Base-by-base conservation (phyloP, 2,888 invertebrate species). In the Caenorhabditis virilis region DNA sequence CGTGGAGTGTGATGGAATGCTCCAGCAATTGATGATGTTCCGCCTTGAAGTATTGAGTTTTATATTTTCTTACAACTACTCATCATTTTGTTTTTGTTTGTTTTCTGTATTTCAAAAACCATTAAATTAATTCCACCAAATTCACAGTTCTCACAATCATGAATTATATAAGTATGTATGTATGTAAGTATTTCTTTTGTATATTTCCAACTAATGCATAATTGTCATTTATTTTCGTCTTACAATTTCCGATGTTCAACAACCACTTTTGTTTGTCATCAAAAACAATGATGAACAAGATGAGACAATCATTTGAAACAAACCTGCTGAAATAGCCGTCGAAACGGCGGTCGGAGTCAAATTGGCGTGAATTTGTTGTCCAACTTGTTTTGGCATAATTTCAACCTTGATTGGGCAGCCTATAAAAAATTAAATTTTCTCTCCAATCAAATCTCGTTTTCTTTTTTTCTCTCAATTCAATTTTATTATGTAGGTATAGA, bases 401-500 rank as follows among this genome's bases (percentile, higher is more conserved):
- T 82, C 82, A 48, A 82, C 82, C 54, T 78, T 73, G 52, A 82
- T 82, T 15, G 82, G 82, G 41, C 82, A 82, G 18, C 82, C 80
- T 80, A 69, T 39, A 78, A 69, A 18, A 18, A 26, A n/a, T n/a
- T n/a, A n/a, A n/a, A n/a, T n/a, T n/a, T n/a, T n/a, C n/a, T n/a
- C n/a, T n/a, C n/a, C n/a, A n/a, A n/a, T n/a, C n/a, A n/a, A 22
- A 35, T 47, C 25, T 41, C 16, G 11, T 23, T 4, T 43, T 33
- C 18, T 43, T 50, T 45, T 9, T 36, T n/a, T 36, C n/a, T n/a
- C 36, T n/a, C 36, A n/a, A 36, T 36, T 9, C n/a, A 15, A 36
- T n/a, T n/a, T 7, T 36, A n/a, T n/a, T n/a, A n/a, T n/a, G n/a
- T n/a, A n/a, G n/a, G n/a, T n/a, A n/a, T n/a, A n/a, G n/a, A n/a